Percentiles rank a stretch among this genome's conserved stretches.
Evolutionary conservation across 1,140 invertebrate genomes (phyloP).

Genomic region (Protaetia brevitarsis): DNA sequence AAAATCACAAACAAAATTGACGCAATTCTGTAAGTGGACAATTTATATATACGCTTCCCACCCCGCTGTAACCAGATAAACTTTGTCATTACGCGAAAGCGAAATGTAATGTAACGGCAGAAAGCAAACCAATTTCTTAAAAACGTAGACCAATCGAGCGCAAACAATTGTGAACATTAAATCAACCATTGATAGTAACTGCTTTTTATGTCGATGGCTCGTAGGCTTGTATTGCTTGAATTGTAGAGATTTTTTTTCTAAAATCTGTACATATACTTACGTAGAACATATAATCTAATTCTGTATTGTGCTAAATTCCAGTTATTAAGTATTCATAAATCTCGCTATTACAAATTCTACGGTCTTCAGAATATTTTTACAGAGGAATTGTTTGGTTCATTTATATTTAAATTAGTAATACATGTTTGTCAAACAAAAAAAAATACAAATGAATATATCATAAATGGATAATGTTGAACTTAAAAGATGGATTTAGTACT

Average conservation of each 20-base stretch:
- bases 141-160: not conserved
- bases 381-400: too few species aligned
- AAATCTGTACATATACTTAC: too few species aligned
- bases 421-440: too few species aligned
- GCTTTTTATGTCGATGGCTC: not conserved
- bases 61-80: not conserved
- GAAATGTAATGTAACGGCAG: not conserved
- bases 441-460: too few species aligned
- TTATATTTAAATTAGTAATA: too few species aligned
- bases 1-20: constrained; percentile 11
- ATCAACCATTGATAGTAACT: not conserved
- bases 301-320: too few species aligned
- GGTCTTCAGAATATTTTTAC: too few species aligned
- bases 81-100: not conserved
- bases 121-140: constrained; percentile 15
- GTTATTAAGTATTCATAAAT: too few species aligned
- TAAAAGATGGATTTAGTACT: too few species aligned
- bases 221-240: not conserved
- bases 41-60: constrained; percentile 10
- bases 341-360: too few species aligned
- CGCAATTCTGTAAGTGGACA: not conserved
- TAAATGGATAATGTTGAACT: too few species aligned
- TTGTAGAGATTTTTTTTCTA: not conserved
- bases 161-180: constrained; percentile 10
- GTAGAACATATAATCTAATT: too few species aligned